Evolutionary conservation across 2,113 vertebrate genomes (phyloP).

Genomic region (Misgurnus mizolepis): DNA sequence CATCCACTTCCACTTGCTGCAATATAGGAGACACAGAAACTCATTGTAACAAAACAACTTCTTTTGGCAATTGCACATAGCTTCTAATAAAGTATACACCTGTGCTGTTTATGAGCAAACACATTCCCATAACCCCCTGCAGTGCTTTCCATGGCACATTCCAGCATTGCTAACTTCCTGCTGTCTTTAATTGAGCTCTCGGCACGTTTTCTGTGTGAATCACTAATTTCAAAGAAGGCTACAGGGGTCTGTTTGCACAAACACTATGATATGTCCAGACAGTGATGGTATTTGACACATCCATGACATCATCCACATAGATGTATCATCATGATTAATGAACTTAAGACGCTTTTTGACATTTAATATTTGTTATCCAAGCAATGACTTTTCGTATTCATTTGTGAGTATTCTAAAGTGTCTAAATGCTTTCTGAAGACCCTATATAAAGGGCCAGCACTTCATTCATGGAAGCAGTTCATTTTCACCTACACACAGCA

Average conservation of each 20-base stretch:
- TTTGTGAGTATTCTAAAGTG: too few species aligned
- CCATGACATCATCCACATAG: background rate
- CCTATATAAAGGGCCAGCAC: too few species aligned
- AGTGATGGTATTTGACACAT: background rate
- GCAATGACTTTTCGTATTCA: too few species aligned
- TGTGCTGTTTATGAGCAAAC: background rate
- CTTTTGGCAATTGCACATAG: background rate
- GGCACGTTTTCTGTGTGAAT: conserved; percentile 15
- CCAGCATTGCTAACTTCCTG: conserved; percentile 24
- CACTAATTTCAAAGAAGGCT: conserved; percentile 39
- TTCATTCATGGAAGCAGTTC: too few species aligned
- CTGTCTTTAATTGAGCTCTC: conserved; percentile 12
- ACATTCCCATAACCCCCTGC: background rate
- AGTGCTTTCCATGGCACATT: background rate
- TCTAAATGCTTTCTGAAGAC: too few species aligned
- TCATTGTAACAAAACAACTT: background rate
- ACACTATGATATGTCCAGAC: background rate
- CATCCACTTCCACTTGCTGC: conserved; percentile 91
- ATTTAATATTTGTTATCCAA: too few species aligned
- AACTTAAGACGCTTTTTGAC: too few species aligned
- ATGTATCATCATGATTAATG: too few species aligned
- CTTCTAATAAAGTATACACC: conserved; percentile 4
- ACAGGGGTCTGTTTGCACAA: background rate
- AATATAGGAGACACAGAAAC: conserved; percentile 16
- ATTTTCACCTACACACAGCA: too few species aligned